Evolutionary conservation across 2,888 invertebrate genomes (phyloP).

Genomic region (Drosophila longiperda): DNA sequence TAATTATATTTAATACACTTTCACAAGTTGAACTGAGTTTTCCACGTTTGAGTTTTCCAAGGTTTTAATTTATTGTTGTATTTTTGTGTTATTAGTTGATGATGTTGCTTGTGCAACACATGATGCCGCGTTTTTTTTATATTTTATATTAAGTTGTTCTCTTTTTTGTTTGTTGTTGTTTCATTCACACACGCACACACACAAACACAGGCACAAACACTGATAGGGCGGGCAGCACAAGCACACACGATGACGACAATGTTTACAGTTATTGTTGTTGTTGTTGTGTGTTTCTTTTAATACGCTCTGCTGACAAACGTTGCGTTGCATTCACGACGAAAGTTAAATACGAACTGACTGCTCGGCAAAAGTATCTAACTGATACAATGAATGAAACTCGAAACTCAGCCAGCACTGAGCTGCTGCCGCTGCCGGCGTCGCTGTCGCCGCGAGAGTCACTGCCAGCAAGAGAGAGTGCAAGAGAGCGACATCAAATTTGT

Average conservation of each 20-base stretch:
- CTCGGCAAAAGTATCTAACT: constrained; percentile 62
- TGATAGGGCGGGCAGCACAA: background rate
- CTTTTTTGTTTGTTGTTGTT: constrained; percentile 24
- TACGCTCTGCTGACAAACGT: constrained; percentile 67
- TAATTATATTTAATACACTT: constrained; percentile 62
- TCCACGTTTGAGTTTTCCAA: constrained; percentile 48
- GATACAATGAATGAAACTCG: constrained; percentile 82
- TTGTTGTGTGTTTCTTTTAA: constrained; percentile 43
- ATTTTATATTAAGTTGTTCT: constrained; percentile 2
- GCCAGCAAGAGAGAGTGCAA: constrained; percentile 13
- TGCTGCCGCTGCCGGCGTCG: constrained; percentile 32
- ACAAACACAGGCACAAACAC: constrained; percentile 7
- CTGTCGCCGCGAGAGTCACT: constrained; percentile 29
- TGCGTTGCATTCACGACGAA: constrained; percentile 82
- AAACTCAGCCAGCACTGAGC: constrained; percentile 44
- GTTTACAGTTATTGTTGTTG: constrained; percentile 36
- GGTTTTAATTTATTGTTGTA: constrained; percentile 36
- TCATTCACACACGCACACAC: constrained; percentile 44
- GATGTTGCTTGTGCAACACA: constrained; percentile 61
- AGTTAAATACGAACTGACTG: constrained; percentile 82
- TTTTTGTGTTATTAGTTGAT: constrained; percentile 10
- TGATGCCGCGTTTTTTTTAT: constrained; percentile 31
- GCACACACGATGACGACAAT: constrained; percentile 24
- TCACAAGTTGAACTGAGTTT: constrained; percentile 34
- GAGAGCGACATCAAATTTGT: constrained; percentile 34